A percentile compares a stretch with the other conserved stretches of the same genome.
These are phyloP conservation scores for Brachyhypopomus gauderio DNA, from an alignment of 2,113 vertebrate genomes.

Conservation along the genomic window DNA sequence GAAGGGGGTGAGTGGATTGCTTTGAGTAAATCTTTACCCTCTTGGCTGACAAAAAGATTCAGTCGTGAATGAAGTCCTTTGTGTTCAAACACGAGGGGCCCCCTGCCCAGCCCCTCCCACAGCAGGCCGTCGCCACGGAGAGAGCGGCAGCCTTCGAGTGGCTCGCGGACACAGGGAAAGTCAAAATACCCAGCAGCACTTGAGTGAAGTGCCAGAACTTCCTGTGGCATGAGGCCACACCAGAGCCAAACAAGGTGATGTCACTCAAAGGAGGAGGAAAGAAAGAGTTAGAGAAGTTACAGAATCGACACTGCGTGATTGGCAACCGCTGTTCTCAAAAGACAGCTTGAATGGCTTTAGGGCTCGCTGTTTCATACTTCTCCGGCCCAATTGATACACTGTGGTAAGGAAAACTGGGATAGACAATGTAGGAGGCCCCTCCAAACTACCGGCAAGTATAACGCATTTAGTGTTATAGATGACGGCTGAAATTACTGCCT, in stretches of 20 bases:
- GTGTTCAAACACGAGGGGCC: constrained; percentile 31
- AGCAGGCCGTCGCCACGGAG: neutral
- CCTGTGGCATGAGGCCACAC: constrained; percentile 39
- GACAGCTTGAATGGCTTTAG: neutral
- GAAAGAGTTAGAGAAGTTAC: neutral
- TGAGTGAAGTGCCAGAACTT: constrained; percentile 45
- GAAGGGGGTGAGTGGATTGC: constrained; percentile 44
- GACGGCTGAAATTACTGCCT: neutral
- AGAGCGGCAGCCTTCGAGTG: constrained; percentile 14
- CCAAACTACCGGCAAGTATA: neutral
- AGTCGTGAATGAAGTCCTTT: constrained; percentile 58
- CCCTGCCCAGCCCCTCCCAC: neutral
- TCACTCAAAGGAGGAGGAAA: constrained; percentile 12
- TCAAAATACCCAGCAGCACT: constrained; percentile 46
- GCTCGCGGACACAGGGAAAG: constrained; percentile 30
- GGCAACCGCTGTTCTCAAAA: neutral
- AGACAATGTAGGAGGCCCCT: neutral
- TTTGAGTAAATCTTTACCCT: constrained; percentile 49
- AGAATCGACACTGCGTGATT: neutral
- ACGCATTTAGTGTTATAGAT: neutral
- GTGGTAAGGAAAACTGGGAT: neutral
- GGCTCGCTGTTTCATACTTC: neutral
- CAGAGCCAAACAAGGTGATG: constrained; percentile 29
- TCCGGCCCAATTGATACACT: neutral
- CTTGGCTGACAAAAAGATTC: constrained; percentile 37